A percentile compares a stretch with the other conserved stretches of the same genome.
These are phyloP conservation scores for Leuciscus waleckii DNA, from an alignment of 2,797 vertebrate species.

Conservation along the genomic window DNA sequence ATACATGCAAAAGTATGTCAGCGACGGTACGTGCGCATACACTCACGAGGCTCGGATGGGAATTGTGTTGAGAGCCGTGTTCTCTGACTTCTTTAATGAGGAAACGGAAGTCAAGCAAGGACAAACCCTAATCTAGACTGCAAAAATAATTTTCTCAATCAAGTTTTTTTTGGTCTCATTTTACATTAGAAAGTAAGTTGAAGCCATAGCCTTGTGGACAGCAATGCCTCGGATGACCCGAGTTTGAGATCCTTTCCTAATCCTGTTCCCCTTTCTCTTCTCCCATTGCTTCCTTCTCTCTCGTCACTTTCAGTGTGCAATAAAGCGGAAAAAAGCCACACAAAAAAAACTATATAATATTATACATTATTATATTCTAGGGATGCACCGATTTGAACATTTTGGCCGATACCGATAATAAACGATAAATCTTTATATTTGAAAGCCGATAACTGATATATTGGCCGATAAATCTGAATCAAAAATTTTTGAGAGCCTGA, in stretches of 20 bases:
- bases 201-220: neutral
- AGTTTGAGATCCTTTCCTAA: neutral
- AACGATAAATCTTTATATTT: too few species aligned
- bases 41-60: slow-evolving; percentile 18
- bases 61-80: slow-evolving; percentile 25
- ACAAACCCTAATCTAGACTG: slow-evolving; percentile 33
- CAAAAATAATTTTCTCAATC: slow-evolving; percentile 36
- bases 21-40: slow-evolving; percentile 26
- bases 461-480: too few species aligned
- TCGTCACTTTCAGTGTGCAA: neutral
- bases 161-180: neutral
- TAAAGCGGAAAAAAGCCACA: neutral
- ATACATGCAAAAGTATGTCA: slow-evolving; percentile 50
- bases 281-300: neutral
- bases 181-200: slow-evolving; percentile 1
- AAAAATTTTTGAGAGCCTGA: too few species aligned
- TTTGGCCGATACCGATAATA: too few species aligned
- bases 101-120: slow-evolving; percentile 45
- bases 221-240: neutral
- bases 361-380: too few species aligned
- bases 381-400: too few species aligned
- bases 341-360: too few species aligned
- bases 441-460: too few species aligned
- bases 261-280: neutral
- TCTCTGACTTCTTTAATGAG: slow-evolving; percentile 36